These are phyloP conservation scores for Dryobotodes eremita DNA, from an alignment of 2,888 invertebrate genomes.

Conservation along the genomic window DNA sequence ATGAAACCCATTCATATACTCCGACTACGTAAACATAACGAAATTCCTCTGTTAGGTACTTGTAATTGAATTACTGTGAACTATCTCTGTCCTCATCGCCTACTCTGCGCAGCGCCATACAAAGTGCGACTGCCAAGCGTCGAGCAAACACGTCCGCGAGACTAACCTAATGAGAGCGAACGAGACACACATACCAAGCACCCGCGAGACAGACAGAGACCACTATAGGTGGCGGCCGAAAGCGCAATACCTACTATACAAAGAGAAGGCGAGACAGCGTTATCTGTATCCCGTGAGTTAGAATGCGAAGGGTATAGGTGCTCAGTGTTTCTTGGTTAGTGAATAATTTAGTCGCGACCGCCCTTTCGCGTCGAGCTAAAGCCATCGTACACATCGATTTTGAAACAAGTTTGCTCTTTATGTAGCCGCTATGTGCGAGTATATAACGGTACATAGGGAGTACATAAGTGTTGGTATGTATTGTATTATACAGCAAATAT, in stretches of 20 bases:
- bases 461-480: conserved; percentile 6
- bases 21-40: background rate
- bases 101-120: conserved; percentile 77
- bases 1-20: background rate
- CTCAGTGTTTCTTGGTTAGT: conserved; percentile 85
- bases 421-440: conserved; percentile 48
- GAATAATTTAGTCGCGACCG: conserved; percentile 88
- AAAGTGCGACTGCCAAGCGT: conserved; percentile 88
- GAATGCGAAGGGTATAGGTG: conserved; percentile 77
- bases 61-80: background rate
- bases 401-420: conserved; percentile 69
- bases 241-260: conserved; percentile 86
- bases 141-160: conserved; percentile 85
- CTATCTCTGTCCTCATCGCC: conserved; percentile 51
- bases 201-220: conserved; percentile 72
- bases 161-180: conserved; percentile 90
- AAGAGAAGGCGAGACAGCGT: conserved; percentile 70
- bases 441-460: conserved; percentile 22
- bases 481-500: conserved; percentile 15
- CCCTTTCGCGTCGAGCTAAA: conserved; percentile 81
- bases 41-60: background rate
- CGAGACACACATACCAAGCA: conserved; percentile 74
- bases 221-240: conserved; percentile 86
- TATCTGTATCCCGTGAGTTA: conserved; percentile 50
- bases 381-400: conserved; percentile 73